Evolutionary conservation across 2,888 invertebrate genomes (phyloP).

Genomic region (Eristalis intricaria): DNA sequence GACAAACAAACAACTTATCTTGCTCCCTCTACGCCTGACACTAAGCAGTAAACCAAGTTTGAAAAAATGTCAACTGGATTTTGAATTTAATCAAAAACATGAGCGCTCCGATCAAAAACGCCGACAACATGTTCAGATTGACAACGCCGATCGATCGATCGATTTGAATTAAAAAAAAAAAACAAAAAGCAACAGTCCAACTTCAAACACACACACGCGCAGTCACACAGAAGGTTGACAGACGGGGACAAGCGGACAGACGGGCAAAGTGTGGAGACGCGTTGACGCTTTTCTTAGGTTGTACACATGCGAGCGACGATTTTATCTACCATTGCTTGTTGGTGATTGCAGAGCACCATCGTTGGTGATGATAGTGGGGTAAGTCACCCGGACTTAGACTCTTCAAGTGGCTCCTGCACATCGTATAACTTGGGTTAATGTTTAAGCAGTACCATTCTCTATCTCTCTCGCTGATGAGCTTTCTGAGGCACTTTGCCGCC

Average conservation of each 20-base stretch:
- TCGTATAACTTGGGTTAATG: conserved; percentile 22
- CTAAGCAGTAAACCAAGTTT: conserved; percentile 40
- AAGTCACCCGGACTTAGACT: conserved; percentile 39
- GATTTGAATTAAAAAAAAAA: conserved; percentile 67
- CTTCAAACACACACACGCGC: conserved; percentile 16
- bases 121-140: conserved; percentile 71
- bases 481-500: conserved; percentile 50
- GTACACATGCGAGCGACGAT: conserved; percentile 28
- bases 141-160: conserved; percentile 68
- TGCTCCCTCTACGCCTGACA: conserved; percentile 19
- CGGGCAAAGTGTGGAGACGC: background rate
- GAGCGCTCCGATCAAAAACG: conserved; percentile 67
- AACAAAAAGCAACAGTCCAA: conserved; percentile 23
- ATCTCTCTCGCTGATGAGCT: conserved; percentile 10
- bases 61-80: conserved; percentile 57
- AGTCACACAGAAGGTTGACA: conserved; percentile 3
- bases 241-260: conserved; percentile 15
- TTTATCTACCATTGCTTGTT: conserved; percentile 42
- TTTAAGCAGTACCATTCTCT: conserved; percentile 24
- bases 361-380: conserved; percentile 14
- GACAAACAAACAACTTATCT: conserved; percentile 48
- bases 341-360: conserved; percentile 15
- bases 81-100: conserved; percentile 69
- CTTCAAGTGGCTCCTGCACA: conserved; percentile 57
- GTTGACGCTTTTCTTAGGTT: conserved; percentile 23